Base-by-base conservation (phyloP, 2,888 invertebrate species). In the Lobophora halterata region DNA sequence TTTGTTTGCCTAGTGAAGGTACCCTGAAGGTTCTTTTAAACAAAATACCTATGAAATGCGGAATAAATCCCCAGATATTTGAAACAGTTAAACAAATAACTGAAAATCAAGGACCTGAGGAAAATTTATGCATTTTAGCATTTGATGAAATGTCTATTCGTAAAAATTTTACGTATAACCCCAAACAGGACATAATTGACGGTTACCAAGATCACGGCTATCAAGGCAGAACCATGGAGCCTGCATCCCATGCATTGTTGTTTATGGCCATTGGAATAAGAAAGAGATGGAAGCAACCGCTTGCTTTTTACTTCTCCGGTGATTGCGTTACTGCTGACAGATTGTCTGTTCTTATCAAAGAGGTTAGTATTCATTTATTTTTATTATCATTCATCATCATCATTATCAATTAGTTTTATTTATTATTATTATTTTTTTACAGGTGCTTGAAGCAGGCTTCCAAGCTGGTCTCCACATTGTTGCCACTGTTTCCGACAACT, bases 1-100 rank as follows among this genome's bases (percentile, higher is more conserved):
- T 57, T 43, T 24, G 47, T 23, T 39, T 58, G 17, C 54, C 54
- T n/a, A 37, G 40, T 21, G 44, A 30, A 26, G 48, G 46, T 20
- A 41, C 33, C 23, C 28, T 54, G 16, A 53, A 44, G 3, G 29
- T 33, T 20, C 24, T 59, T 18, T 26, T 55, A 7, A 53, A 52
- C 36, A 50, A 21, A 43, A 33, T 55, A 4, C 49, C 52, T 3
- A 16, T 55, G 9, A 20, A 25, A 16, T 10, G 36, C 16, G 52
- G 50, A 10, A 51, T 53, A 11, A 56, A 55, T 28, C 19, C 33
- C 13, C 48, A 52, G 25, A 26, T 49, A 8, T 40, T 49, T 27
- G 5, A 30, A 6, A 25, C 33, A n/a, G 26, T 56, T 7, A 43
- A 52, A 45, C 35, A 39, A 17, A 30, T 47, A 5, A 27, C 32